Evolutionary conservation across 1,140 invertebrate genomes (phyloP).

Genomic region (Drosophila parvula): DNA sequence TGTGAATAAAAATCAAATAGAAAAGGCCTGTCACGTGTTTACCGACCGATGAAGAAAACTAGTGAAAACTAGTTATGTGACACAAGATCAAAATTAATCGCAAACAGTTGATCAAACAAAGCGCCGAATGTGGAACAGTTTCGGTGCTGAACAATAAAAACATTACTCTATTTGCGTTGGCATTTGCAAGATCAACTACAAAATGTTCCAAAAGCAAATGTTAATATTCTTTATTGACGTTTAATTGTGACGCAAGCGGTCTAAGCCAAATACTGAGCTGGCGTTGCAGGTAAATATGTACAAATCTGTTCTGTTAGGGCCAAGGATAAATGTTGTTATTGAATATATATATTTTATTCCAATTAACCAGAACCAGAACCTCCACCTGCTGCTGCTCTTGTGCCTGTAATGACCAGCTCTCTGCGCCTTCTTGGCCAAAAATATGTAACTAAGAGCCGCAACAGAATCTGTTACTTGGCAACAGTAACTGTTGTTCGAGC

Average conservation of each 20-base stretch:
- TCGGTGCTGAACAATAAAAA: background rate
- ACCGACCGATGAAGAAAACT: background rate
- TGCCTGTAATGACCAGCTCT: background rate
- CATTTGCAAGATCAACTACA: background rate
- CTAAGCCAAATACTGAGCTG: background rate
- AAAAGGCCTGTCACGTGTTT: slow-evolving; percentile 5
- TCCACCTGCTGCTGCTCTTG: background rate
- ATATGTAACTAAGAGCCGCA: background rate
- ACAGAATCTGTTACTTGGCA: background rate
- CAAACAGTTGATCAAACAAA: slow-evolving; percentile 14
- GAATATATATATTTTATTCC: background rate
- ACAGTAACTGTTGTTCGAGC: slow-evolving; percentile 14
- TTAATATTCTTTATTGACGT: background rate
- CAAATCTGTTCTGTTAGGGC: too few relatives aligned
- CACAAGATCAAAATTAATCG: background rate
- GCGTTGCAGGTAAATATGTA: too few relatives aligned
- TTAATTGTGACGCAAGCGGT: background rate
- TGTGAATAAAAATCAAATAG: background rate
- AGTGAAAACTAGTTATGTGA: background rate
- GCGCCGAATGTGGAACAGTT: background rate
- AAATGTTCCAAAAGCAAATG: too few relatives aligned
- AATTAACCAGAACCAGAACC: background rate
- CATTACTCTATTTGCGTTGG: background rate
- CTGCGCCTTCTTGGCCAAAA: slow-evolving; percentile 1
- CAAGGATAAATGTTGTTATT: too few relatives aligned